These are phyloP conservation scores for Trididemnum nubilum DNA, from an alignment of 23 tunicate genomes.

Conservation along the genomic window DNA sequence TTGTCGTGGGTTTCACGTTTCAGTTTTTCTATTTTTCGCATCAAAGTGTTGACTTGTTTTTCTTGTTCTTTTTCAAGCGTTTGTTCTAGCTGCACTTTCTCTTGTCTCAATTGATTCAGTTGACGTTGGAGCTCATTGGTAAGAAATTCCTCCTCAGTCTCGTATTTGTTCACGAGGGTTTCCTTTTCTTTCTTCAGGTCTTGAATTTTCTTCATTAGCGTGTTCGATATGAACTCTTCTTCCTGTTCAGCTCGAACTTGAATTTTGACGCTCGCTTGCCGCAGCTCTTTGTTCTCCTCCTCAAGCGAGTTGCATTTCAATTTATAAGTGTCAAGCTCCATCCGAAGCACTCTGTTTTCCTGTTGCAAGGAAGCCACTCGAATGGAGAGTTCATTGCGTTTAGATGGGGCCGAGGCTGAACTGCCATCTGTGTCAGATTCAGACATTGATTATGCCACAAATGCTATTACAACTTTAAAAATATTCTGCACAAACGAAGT, in stretches of 20 bases:
- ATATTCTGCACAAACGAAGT: too few species aligned
- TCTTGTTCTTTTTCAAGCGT: conserved; percentile 96
- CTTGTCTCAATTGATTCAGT: conserved; percentile 90
- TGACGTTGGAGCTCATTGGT: conserved; percentile 94
- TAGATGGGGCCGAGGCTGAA: conserved; percentile 19
- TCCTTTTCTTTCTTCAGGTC: conserved; percentile 97
- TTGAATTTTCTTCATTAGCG: conserved; percentile 92
- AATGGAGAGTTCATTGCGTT: conserved; percentile 73
- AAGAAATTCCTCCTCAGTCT: conserved; percentile 93
- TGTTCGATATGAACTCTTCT: conserved; percentile 96
- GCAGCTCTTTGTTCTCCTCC: conserved; percentile 72
- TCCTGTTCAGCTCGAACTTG: conserved; percentile 98
- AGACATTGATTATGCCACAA: too few species aligned
- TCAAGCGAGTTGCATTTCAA: conserved; percentile 67
- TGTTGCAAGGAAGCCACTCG: conserved; percentile 89
- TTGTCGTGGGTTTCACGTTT: conserved; percentile 92
- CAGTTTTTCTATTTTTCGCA: conserved; percentile 78
- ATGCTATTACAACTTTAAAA: too few species aligned
- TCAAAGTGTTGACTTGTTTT: conserved; percentile 75
- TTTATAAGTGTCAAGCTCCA: conserved; percentile 91
- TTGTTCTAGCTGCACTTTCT: conserved; percentile 89
- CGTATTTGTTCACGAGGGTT: conserved; percentile 90
- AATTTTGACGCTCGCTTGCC: conserved; percentile 89
- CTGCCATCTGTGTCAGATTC: conserved; percentile 88
- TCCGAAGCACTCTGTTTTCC: conserved; percentile 88